Base-by-base conservation (phyloP, 2,113 vertebrate species). In the Malurus elegans region DNA sequence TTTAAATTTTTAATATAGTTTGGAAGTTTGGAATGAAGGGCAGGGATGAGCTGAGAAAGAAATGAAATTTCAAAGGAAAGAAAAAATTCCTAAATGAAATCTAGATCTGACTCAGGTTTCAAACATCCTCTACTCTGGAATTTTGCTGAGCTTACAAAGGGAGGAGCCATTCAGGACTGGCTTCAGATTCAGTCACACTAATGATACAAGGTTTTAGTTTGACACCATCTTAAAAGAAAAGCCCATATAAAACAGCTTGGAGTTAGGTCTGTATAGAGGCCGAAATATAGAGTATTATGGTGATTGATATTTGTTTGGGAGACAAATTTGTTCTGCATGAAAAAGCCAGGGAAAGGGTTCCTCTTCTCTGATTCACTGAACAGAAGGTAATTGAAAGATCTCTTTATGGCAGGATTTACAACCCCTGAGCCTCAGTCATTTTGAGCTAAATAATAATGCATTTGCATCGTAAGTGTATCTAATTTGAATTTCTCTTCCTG, bases 401-500 rank as follows among this genome's bases (percentile, higher is more conserved):
- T 96, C 86, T 91, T 96, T 95, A 95, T 90, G 73, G 96, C 76
- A 92, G 92, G 95, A 97, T 94, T 94, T 95, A 95, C 74, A 76
- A 95, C 94, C 91, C 74, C 56, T 14, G 88, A 94, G 93, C 71
- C 84, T 91, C 69, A 85, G 93, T 92, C 50, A 48, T 95, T 95
- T 93, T 95, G 92, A 96, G 84, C 95, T 89, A 96, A 96, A 97
- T 96, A 90, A 96, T 96, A 94, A 96, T 92, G 82, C 86, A 89
- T 95, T 96, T 95, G 90, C 95, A 89, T 96, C 56, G 40, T 95
- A 94, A 96, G 92, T 96, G 95, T 95, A 96, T 97, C 96, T 97
- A 93, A 97, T 96, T 95, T 97, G 96, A 96, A 97, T 97, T 96
- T 97, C 21, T 24, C 91, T 97, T 97, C 93, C 97, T 97, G 95